Conservation (phyloP, 1,140 invertebrate genomes). For the Octopus sinensis region DNA sequence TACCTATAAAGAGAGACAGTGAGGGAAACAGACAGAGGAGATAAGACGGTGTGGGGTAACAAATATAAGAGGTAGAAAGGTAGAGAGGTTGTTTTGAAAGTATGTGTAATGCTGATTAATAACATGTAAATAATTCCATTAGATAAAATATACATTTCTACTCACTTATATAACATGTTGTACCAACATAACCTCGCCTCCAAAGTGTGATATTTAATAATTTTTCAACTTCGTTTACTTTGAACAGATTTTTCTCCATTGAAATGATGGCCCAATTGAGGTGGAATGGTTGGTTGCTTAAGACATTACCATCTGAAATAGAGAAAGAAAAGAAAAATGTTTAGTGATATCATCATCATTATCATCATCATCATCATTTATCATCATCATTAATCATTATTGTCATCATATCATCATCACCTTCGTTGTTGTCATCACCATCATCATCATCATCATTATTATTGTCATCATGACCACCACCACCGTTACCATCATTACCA, state of each 20-base stretch:
- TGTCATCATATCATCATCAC: neutral
- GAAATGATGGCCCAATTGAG: conserved; percentile 58
- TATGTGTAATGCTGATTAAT: too few relatives aligned
- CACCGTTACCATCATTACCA: neutral
- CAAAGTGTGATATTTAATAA: conserved; percentile 45
- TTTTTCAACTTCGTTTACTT: conserved; percentile 48
- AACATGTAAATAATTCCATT: too few relatives aligned
- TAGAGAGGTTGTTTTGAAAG: neutral
- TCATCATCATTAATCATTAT: neutral
- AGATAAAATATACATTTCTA: conserved; percentile 9
- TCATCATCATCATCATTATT: neutral
- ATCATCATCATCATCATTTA: neutral
- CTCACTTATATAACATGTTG: conserved; percentile 58
- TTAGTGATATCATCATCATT: neutral
- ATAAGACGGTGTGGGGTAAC: neutral
- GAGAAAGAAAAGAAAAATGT: conserved; percentile 17
- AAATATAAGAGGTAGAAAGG: neutral
- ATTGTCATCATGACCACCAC: neutral
- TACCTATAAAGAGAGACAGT: neutral
- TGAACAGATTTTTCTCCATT: conserved; percentile 42
- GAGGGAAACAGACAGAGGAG: neutral
- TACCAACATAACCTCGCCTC: conserved; percentile 54
- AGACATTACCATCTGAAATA: conserved; percentile 52
- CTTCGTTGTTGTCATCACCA: neutral
- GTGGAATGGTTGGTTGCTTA: conserved; percentile 53